Conservation (phyloP, 1,140 invertebrate species). For the Saxidomus purpurata region DNA sequence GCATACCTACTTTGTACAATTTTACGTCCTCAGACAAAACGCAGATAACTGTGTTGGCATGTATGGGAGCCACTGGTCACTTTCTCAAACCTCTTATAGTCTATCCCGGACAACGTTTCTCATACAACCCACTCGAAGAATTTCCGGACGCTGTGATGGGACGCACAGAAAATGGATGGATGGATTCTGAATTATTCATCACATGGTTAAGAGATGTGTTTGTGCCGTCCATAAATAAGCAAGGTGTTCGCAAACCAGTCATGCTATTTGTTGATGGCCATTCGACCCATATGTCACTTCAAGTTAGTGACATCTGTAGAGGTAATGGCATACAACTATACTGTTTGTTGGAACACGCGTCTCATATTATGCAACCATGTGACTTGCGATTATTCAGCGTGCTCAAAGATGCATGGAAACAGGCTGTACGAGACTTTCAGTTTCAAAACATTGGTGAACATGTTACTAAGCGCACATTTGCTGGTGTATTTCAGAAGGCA, state of each 20-base stretch:
- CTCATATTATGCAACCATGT: slow-evolving; percentile 5
- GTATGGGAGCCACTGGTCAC: background rate
- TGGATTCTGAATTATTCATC: slow-evolving; percentile 29
- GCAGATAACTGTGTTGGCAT: slow-evolving; percentile 33
- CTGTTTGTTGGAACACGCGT: too few relatives aligned
- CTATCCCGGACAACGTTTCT: slow-evolving; percentile 20
- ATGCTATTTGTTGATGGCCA: slow-evolving; percentile 37
- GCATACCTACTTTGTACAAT: slow-evolving; percentile 38
- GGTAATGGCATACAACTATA: slow-evolving; percentile 10
- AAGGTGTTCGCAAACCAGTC: background rate
- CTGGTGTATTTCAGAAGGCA: background rate
- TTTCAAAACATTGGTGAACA: slow-evolving; percentile 8
- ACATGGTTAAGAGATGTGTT: slow-evolving; percentile 20
- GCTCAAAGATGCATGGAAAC: slow-evolving; percentile 18
- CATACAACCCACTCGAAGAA: slow-evolving; percentile 7
- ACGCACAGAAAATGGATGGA: slow-evolving; percentile 28
- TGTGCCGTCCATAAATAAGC: background rate
- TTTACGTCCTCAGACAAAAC: background rate
- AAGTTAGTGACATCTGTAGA: slow-evolving; percentile 8
- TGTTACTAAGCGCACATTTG: slow-evolving; percentile 48
- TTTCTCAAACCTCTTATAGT: slow-evolving; percentile 4
- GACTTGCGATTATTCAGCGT: slow-evolving; percentile 11
- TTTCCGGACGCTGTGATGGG: slow-evolving; percentile 31
- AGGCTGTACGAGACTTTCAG: slow-evolving; percentile 15
- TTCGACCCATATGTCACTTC: background rate